Base-by-base conservation (phyloP, 2,797 vertebrate species). In the Periparus ater region DNA sequence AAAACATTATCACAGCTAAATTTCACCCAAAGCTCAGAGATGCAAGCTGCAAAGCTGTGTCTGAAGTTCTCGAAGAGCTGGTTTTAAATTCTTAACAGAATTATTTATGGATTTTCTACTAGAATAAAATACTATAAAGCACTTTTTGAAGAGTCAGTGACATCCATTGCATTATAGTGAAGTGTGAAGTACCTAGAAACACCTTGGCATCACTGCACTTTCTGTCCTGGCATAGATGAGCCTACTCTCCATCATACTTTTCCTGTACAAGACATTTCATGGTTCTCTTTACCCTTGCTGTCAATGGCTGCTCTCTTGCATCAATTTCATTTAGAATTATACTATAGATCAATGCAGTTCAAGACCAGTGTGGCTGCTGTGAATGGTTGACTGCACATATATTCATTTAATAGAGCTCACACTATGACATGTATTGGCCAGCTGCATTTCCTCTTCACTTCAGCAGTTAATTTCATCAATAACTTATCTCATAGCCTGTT, bases 291-390 rank as follows among this genome's bases (percentile, higher is more conserved):
- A 98, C 98, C 98, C 98, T 98, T 98, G 98, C 98, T 99, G 98
- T 98, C 99, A 98, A 98, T 98, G 98, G 97, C 93, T 98, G 98
- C 98, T 98, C 98, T 98, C 98, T 98, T 99, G 98, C 98, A 99
- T 99, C 98, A 98, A 98, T 98, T 99, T 98, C 98, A 99, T 98
- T 98, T 98, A 98, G 98, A 99, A 99, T 98, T 98, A 99, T 98
- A 98, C 98, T 97, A 98, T 95, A 97, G 98, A 99, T 99, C 98
- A 97, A 99, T 98, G 98, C 98, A 98, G 98, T 98, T 99, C 98
- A 98, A 97, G 98, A 98, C 98, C 98, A 98, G 97, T 97, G 97
- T 97, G 97, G 98, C 97, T 98, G 95, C 88, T 85, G 82, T 96
- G 96, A 96, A 97, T 90, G 97, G 94, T 92, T 97, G 95, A 91